phyloP scores from a whole-genome alignment of 2,797 vertebrate genomes.

The Parambassis ranga region DNA sequence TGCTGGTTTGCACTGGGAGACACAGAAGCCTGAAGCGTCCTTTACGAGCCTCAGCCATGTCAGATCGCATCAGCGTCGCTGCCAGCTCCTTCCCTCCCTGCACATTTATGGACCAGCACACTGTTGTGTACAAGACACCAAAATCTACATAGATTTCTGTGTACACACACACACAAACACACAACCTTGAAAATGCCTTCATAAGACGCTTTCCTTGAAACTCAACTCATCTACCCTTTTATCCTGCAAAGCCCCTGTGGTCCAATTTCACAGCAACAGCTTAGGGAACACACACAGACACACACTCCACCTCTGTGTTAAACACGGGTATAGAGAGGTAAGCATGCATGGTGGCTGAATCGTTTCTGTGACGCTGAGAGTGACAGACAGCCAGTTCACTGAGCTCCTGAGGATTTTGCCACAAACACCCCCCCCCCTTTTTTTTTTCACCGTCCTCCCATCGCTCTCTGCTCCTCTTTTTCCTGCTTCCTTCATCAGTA shows the following conservation, averaged over 20 bases:
- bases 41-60: conserved; percentile 65
- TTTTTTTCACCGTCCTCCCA: not conserved
- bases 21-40: conserved; percentile 57
- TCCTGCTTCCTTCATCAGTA: conserved; percentile 24
- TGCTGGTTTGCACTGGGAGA: conserved; percentile 37
- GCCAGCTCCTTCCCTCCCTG: conserved; percentile 36
- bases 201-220: conserved; percentile 28
- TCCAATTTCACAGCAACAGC: conserved; percentile 37
- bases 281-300: conserved; percentile 23
- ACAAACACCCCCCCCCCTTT: conserved; percentile 29
- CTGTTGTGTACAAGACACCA: not conserved
- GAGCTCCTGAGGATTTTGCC: conserved; percentile 33
- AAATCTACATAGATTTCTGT: not conserved
- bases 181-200: conserved; percentile 33
- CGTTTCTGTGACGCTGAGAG: conserved; percentile 12
- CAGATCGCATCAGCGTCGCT: conserved; percentile 69
- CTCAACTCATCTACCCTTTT: conserved; percentile 1
- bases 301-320: not conserved
- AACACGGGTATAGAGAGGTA: conserved; percentile 41
- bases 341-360: conserved; percentile 18
- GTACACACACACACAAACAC: not conserved
- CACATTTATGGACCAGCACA: conserved; percentile 11
- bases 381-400: conserved; percentile 18
- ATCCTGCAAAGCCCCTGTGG: conserved; percentile 16
- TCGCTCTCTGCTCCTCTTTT: conserved; percentile 6